Conservation (phyloP, 1,140 invertebrate genomes). For the Tetramorium parvispinum region DNA sequence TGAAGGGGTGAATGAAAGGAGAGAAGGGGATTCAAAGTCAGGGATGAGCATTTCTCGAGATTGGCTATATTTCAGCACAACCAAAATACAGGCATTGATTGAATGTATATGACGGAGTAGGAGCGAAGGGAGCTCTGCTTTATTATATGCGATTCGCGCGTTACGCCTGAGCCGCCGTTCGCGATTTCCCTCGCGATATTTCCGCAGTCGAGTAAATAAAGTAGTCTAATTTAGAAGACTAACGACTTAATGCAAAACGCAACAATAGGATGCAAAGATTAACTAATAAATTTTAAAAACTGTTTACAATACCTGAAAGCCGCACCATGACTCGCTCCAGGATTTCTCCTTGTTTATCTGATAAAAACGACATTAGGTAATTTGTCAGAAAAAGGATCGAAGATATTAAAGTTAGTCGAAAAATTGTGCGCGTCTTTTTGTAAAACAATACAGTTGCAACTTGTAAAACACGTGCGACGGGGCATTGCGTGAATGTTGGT, state of each 20-base stretch:
- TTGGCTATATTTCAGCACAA: slow-evolving; percentile 79
- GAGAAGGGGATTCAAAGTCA: slow-evolving; percentile 78
- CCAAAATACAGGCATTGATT: slow-evolving; percentile 67
- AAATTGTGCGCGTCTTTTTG: not conserved
- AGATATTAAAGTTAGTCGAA: not conserved
- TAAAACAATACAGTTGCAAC: not conserved
- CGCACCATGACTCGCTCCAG: not conserved
- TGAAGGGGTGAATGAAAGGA: slow-evolving; percentile 38
- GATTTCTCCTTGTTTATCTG: not conserved
- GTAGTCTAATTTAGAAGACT: not conserved
- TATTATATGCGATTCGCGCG: not conserved
- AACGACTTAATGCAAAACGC: not conserved
- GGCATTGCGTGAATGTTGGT: slow-evolving; percentile 27
- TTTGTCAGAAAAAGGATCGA: not conserved
- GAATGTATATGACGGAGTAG: slow-evolving; percentile 45
- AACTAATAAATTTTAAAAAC: not conserved
- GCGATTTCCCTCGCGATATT: not conserved
- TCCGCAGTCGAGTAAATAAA: not conserved
- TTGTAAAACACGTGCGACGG: not conserved
- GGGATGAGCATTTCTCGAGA: slow-evolving; percentile 82
- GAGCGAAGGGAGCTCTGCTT: slow-evolving; percentile 20
- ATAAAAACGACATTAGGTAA: not conserved
- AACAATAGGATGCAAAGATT: not conserved
- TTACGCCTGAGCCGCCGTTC: not conserved
- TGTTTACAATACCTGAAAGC: not conserved